Percentiles rank a stretch among this genome's conserved stretches.
Conservation (phyloP, 2,888 invertebrate species). For the Tanypteryx hageni region DNA sequence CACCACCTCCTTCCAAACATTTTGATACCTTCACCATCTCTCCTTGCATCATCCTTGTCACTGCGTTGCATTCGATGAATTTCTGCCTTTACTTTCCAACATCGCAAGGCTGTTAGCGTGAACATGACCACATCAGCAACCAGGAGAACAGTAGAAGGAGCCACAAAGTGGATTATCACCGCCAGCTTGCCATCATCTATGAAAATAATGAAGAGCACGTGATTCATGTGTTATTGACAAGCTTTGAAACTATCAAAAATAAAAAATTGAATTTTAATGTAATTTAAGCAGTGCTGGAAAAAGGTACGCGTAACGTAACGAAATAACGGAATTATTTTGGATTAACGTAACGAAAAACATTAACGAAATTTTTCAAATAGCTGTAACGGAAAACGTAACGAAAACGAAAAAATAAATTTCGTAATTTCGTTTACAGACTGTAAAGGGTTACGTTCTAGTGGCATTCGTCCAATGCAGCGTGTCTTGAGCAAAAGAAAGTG, state of each 20-base stretch:
- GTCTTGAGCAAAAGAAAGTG: too few species aligned
- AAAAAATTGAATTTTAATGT: constrained; percentile 68
- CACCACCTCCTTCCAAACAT: constrained; percentile 73
- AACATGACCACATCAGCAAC: constrained; percentile 83
- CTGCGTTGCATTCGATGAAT: constrained; percentile 83
- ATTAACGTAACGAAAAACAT: too few species aligned
- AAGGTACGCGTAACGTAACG: too few species aligned
- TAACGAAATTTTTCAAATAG: too few species aligned
- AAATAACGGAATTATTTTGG: too few species aligned
- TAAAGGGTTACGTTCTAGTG: too few species aligned
- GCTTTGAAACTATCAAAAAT: constrained; percentile 55
- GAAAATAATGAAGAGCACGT: too few species aligned
- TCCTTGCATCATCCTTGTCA: constrained; percentile 75
- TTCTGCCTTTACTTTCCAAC: constrained; percentile 85
- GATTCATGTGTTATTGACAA: background rate
- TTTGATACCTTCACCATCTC: background rate
- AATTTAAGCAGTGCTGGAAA: too few species aligned
- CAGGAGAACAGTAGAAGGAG: constrained; percentile 81
- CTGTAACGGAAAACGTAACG: too few species aligned
- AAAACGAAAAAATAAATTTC: too few species aligned
- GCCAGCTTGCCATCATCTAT: constrained; percentile 70
- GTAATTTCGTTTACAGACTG: too few species aligned
- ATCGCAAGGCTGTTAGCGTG: constrained; percentile 82
- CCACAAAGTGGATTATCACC: constrained; percentile 80
- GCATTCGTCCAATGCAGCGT: too few species aligned